Evolutionary conservation across 1,140 invertebrate genomes (phyloP), one percentile per base, ranked within the genome.

Genomic region (Druon quercuslanigerum): DNA sequence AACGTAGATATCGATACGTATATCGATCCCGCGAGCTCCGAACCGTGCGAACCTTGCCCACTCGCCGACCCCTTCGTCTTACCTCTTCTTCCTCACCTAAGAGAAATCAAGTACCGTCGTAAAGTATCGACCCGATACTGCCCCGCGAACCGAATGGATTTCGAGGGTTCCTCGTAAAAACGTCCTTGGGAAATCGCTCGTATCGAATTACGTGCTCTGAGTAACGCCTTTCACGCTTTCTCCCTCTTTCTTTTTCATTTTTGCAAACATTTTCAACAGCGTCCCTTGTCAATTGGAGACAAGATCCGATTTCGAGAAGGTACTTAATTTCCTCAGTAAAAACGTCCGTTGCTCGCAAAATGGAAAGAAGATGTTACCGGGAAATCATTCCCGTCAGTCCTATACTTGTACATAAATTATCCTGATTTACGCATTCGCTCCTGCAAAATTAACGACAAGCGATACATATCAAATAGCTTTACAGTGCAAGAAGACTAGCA

Each of bases 21-120:
- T 66, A 33, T 33, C 57, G 57, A 66, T 66, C 57, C 20, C 20
- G 20, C 25, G 57, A 13, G 40, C 9, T 46, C 40, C 19, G 56
- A 66, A 66, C 25, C 57, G 57, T 66, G 33, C 25, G 51, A 73
- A 73, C 46, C n/a, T 40, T 46, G 73, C 50, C 12, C 50, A 51
- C 25, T 52, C 74, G 60, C 19, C 71, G 70, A 70, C 72, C 78
- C 78, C 78, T 82, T 82, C 79, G 71, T 83, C 72, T 83, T 70
- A 60, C 75, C 76, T 78, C 51, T 60, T 51, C 33, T 56, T 20
- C 40, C 73, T 19, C 57, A n/a, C 40, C 54, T 74, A 66, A 40
- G 60, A 66, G 60, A 66, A 66, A 66, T 66, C 60, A 66, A 66
- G 60, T 40, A 40, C 25, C 25, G 33, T 66, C 25, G 25, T 16